Evolutionary conservation across 2,797 vertebrate species (phyloP).

Genomic region (Clarias platycephalus): DNA sequence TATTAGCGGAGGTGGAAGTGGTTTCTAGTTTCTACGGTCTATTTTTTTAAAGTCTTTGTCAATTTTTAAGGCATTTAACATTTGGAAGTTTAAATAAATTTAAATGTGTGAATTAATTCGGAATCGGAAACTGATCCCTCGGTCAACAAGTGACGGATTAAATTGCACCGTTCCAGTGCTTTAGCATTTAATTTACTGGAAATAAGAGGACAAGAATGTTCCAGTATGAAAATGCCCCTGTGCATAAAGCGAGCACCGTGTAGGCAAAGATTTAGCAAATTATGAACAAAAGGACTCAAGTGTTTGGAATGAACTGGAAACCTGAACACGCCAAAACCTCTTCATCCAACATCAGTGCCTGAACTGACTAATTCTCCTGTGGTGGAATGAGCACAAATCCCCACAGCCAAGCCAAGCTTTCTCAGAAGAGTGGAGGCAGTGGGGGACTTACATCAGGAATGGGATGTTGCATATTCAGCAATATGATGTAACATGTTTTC

Average conservation of each 20-base stretch:
- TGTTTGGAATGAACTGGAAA: background rate
- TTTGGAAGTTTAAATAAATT: too few relatives aligned
- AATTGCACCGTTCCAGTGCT: too few relatives aligned
- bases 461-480: background rate
- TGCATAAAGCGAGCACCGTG: background rate
- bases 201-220: too few relatives aligned
- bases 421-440: background rate
- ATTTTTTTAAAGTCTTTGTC: too few relatives aligned
- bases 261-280: background rate
- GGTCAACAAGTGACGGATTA: too few relatives aligned
- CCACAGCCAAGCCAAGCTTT: background rate
- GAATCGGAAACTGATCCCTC: too few relatives aligned
- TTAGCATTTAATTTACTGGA: background rate
- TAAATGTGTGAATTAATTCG: too few relatives aligned
- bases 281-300: background rate
- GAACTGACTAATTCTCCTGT: background rate
- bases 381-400: background rate
- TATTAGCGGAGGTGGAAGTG: too few relatives aligned
- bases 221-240: too few relatives aligned
- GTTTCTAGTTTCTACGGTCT: too few relatives aligned
- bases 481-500: background rate
- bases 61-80: too few relatives aligned
- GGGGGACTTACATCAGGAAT: background rate
- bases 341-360: background rate
- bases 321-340: background rate